Evolutionary conservation across 1,140 invertebrate species (phyloP).

Genomic region (Lucilia sericata): DNA sequence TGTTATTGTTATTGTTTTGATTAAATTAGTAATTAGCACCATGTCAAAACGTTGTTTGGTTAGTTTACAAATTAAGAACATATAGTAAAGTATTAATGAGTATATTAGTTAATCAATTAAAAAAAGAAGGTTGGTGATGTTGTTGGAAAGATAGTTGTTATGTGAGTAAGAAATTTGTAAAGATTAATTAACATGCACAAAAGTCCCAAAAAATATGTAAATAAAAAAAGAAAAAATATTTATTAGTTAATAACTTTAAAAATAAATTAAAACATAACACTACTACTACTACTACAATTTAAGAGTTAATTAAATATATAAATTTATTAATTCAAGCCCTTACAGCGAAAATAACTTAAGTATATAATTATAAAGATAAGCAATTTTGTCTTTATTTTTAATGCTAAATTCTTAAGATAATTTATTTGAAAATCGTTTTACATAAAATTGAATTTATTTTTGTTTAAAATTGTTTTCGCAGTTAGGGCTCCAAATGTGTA

Average conservation of each 20-base stretch:
- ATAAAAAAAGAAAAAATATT: slow-evolving; percentile 19
- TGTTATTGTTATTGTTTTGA: not conserved
- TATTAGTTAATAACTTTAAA: not conserved
- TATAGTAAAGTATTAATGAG: not conserved
- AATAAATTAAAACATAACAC: not conserved
- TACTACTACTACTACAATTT: no score
- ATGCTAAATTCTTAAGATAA: no score
- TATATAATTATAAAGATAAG: no score
- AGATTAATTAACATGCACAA: slow-evolving; percentile 22
- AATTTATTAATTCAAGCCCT: no score
- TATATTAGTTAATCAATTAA: not conserved
- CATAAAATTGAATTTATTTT: no score
- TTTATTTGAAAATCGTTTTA: no score
- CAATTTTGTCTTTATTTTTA: no score
- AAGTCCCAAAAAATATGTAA: slow-evolving; percentile 35
- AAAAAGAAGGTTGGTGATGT: not conserved
- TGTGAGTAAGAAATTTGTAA: not conserved
- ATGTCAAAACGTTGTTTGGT: not conserved
- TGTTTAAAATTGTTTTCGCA: no score
- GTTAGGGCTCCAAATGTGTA: no score
- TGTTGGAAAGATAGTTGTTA: not conserved
- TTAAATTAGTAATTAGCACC: not conserved
- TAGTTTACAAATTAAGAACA: not conserved
- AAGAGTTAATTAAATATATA: no score
- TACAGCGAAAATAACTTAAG: no score